Evolutionary conservation across 2,797 vertebrate species (phyloP).

Genomic region (Anguilla megastoma): DNA sequence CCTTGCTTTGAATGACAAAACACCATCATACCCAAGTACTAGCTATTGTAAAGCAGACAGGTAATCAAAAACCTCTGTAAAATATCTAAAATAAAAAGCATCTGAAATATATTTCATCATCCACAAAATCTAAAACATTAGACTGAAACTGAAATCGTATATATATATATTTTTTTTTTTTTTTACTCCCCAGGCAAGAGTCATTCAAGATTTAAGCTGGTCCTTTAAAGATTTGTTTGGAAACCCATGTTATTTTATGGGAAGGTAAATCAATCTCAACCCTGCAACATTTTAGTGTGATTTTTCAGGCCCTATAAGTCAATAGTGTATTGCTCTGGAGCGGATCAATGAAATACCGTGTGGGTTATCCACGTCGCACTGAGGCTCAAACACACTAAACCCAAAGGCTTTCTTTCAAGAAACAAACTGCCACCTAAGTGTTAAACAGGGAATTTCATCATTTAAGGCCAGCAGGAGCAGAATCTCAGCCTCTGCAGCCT

Average conservation of each 20-base stretch:
- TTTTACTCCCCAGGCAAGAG: background rate
- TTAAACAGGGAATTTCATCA: background rate
- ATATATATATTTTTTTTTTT: too few species aligned
- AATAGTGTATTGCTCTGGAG: background rate
- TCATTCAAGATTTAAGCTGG: background rate
- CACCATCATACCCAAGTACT: background rate
- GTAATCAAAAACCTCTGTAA: background rate
- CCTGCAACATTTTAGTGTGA: background rate
- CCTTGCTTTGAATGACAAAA: background rate
- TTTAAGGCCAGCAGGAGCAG: background rate
- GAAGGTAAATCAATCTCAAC: background rate
- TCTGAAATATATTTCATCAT: background rate
- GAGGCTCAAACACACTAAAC: background rate
- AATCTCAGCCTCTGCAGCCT: background rate
- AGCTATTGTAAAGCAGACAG: background rate
- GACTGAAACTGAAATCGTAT: background rate
- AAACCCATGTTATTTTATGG: background rate
- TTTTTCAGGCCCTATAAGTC: background rate
- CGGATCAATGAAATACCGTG: background rate
- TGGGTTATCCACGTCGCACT: background rate
- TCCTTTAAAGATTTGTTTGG: background rate
- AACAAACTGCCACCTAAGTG: background rate
- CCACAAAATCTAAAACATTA: background rate
- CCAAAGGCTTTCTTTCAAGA: background rate
- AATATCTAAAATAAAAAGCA: background rate